Evolutionary conservation across 2,888 invertebrate genomes (phyloP).

Genomic region (Danaus chrysippus): DNA sequence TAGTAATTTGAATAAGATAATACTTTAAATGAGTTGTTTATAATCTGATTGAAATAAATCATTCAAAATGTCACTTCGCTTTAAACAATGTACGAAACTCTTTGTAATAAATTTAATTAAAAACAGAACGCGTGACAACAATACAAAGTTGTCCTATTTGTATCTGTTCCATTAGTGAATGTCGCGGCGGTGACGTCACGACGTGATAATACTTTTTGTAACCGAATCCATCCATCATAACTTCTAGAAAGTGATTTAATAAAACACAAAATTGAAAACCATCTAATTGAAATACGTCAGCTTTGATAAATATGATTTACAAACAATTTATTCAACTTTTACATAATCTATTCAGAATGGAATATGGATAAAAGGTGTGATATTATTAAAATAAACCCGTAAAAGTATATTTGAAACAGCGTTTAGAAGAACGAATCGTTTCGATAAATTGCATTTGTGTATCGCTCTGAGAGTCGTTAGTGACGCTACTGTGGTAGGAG

Average conservation of each 20-base stretch:
- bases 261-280: constrained; percentile 1
- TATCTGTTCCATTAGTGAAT: constrained; percentile 2
- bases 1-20: no score
- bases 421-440: constrained; percentile 7
- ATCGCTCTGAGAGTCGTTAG: constrained; percentile 18
- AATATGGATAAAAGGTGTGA: neutral
- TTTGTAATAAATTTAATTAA: constrained; percentile 1
- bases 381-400: neutral
- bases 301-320: neutral
- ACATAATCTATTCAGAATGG: neutral
- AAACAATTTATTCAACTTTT: neutral
- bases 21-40: no score
- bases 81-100: neutral
- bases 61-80: no score
- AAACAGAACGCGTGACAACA: neutral
- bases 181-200: neutral
- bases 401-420: neutral
- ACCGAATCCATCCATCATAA: constrained; percentile 4
- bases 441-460: constrained; percentile 12
- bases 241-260: neutral
- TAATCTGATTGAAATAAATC: no score
- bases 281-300: neutral
- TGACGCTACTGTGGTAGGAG: neutral
- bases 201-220: constrained; percentile 5
- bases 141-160: constrained; percentile 7